Evolutionary conservation across 2,888 invertebrate genomes (phyloP), one percentile per base, ranked within the genome.

Genomic region (Drosophila neonasuta): DNA sequence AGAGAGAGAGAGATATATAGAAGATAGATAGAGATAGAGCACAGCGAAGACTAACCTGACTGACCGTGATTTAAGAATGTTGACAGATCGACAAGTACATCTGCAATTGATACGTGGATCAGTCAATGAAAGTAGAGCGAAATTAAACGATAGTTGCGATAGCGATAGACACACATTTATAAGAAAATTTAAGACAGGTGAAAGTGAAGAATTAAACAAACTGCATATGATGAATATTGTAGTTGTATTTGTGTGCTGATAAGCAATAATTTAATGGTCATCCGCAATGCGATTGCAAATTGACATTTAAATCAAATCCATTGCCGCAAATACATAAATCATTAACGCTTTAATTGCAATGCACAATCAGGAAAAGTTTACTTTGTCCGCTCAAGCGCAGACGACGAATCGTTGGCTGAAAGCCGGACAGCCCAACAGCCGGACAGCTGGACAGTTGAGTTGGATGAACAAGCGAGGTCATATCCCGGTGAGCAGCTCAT

Each of bases 1-100:
- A n/a, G n/a, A n/a, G n/a, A n/a, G n/a, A n/a, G n/a, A n/a, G n/a
- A n/a, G n/a, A n/a, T 5, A 39, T 4, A 71, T 48, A 54, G 32
- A 60, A 55, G 42, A 50, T 17, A 62, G 15, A 56, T 36, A 51
- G 32, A 72, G 48, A 59, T n/a, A 68, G 32, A 73, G 51, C 10
- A 44, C 42, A 77, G 68, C 56, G 70, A 29, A 55, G 41, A 91
- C 91, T 91, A 90, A 91, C 91, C 91, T 91, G 91, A 90, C 89
- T 89, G 89, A 89, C 90, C 91, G 83, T 90, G 90, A 88, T 91
- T 91, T 82, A 90, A 86, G 88, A 89, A 90, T 79, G 90, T 90
- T 84, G 90, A 90, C 80, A 90, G 88, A 89, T 91, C 90, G 85
- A 90, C 90, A 77, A 89, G 90, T 77, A 87, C 89, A 91, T 91